Base-by-base conservation (phyloP, 1,140 invertebrate genomes). In the Pogonus chalceus region DNA sequence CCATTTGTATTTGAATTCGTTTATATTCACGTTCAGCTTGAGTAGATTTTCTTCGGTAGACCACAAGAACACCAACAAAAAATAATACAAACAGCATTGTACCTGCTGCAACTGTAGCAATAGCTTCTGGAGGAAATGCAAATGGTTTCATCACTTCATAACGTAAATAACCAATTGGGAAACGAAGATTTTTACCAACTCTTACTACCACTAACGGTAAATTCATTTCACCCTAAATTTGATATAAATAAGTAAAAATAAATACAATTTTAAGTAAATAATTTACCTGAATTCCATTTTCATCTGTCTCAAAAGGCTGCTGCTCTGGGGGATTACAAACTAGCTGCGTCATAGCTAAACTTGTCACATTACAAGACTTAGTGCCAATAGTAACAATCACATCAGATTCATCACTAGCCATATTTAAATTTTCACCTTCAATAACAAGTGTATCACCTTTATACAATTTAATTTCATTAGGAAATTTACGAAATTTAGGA, bases 1-100 rank as follows among this genome's bases (percentile, higher is more conserved):
- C 96, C 90, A 99, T 96, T 73, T 99, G 95, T 62, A 98, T 93
- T 72, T 98, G 95, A 68, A 99, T 96, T 23, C 95, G 81, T 70
- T 95, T 96, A 70, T 96, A 97, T 68, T 96, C 93, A 35, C 93
- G 73, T 70, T 97, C 92, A 0, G 93, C 92, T 72, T 96, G 90
- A 1, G 92, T 96, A 47, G 89, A 94, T 72, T 95, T 92, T 47
- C 93, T 76, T 57, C 92, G 75, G 66, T 94, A 95, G 59, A 94
- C 83, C 23, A 94, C 80, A 35, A 96, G 75, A 20, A 95, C 85
- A 46, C 93, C 78, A 56, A 92, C 79, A 62, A 93, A 87, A 26
- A 96, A 77, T 22, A 94, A 76, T 21, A 95, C 79, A 21, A 97
- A 79, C 56, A 91, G 76, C 46, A 89, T 79, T 1, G 90, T 88